Base-by-base conservation (phyloP, 2,888 invertebrate species). In the Dryomyza anilis region DNA sequence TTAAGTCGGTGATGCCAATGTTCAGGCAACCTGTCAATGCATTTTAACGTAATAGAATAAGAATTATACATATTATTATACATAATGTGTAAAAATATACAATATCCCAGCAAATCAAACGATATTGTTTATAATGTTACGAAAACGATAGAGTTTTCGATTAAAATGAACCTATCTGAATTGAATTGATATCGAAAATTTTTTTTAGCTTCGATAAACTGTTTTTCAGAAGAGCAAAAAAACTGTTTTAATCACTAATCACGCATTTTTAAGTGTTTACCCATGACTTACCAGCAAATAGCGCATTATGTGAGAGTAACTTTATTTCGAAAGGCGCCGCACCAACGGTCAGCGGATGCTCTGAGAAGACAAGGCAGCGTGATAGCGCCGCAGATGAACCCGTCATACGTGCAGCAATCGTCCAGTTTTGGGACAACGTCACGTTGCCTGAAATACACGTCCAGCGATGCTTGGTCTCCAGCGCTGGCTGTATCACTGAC, bases 1-100 rank as follows among this genome's bases (percentile, higher is more conserved):
- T 89, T 43, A 89, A 85, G 73, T 89, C 89, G 0, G 95, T 90
- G 10, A 95, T 87, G 1, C 95, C 95, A 79, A 95, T 87, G 66
- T 88, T 89, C 53, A 95, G 84, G 36, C 89, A 89, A 8, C 95
- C 95, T 64, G 89, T 88, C 84, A 88, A 45, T 2, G 19, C 6
- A 30, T 39, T 23, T n/a, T 39, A 64, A 43, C 2, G 10, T 19
- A n/a, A n/a, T n/a, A 19, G 19, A 21, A 48, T 55, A 63, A 19
- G 67, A 68, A 69, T 12, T n/a, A 19, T 55, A 19, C 21, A 3
- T 21, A 46, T 39, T 39, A 1, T 14, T 39, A 19, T 21, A 8
- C 16, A 2, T 19, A 19, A 21, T 46, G 46, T 10, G 12, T 16
- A 46, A 46, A 46, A 33, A 33, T 33, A 33, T 33, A 12, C 33